Evolutionary conservation across 2,797 vertebrate genomes (phyloP), one percentile per base, ranked within the genome.

Genomic region (Anisognathus igniventris): DNA sequence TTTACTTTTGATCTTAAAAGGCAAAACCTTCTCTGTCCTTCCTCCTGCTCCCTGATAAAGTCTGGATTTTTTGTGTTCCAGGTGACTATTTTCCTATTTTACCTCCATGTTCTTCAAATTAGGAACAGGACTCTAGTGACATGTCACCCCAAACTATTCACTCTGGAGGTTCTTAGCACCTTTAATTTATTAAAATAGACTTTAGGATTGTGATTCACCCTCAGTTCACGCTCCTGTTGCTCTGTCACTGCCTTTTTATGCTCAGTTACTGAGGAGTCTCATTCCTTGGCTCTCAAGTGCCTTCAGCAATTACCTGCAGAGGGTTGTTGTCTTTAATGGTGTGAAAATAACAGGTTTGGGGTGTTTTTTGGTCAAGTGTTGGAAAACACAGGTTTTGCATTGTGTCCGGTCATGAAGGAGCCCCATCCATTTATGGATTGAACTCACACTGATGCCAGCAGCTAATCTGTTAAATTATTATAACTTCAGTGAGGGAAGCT

Each of bases 381-480:
- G 40, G 24, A 39, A 68, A 85, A 86, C 2, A 1, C 9, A 53
- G 62, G 50, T 30, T n/a, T 70, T 54, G 45, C 76, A 48, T 56
- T 24, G 12, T 3, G 2, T 68, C 44, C 2, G 4, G 54, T 30
- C 51, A 25, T 1, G 0, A 61, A 77, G 50, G 61, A 70, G 44
- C 33, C 22, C 47, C 37, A 9, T 62, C 48, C 3, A 9, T 44
- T 64, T 18, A 19, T 1, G 14, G 48, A 40, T 23, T 47, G 14
- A 72, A 48, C 57, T 58, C 4, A 0, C 4, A 1, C n/a, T 51
- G 22, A 57, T 0, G 3, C 14, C 2, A 1, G 47, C 7, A 2
- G 31, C 25, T 50, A 4, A 13, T 57, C 45, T 66, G 47, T 84
- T 66, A 58, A 40, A 44, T 60, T 40, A 21, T 35, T 86, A 2